These are phyloP conservation scores for Epistrophe grossulariae DNA, from an alignment of 2,888 invertebrate genomes.

Conservation along the genomic window DNA sequence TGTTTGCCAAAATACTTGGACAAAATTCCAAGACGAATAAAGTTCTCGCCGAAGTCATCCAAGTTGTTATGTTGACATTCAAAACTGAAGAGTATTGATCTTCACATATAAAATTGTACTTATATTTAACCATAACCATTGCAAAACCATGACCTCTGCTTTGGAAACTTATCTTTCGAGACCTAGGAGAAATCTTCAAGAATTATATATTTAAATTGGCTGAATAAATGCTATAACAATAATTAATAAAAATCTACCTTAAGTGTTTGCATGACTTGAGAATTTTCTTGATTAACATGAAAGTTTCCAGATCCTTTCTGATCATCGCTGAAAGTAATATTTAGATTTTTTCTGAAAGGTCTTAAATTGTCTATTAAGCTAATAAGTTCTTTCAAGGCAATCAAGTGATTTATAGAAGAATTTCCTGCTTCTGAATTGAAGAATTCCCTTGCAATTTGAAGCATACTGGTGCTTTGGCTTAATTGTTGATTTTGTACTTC, in stretches of 20 bases:
- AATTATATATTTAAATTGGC: not conserved
- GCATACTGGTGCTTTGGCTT: slow-evolving; percentile 78
- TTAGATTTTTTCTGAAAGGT: slow-evolving; percentile 84
- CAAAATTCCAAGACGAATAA: slow-evolving; percentile 19
- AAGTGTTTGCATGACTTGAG: slow-evolving; percentile 91
- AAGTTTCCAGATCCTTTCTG: slow-evolving; percentile 83
- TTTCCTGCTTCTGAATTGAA: slow-evolving; percentile 84
- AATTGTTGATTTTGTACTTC: slow-evolving; percentile 74
- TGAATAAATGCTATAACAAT: not conserved
- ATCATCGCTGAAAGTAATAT: slow-evolving; percentile 78
- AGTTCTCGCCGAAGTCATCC: not conserved
- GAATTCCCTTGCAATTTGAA: slow-evolving; percentile 89
- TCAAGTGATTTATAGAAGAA: slow-evolving; percentile 79
- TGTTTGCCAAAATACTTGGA: not conserved
- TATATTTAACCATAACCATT: slow-evolving; percentile 21
- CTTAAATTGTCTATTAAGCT: slow-evolving; percentile 84
- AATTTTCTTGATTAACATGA: slow-evolving; percentile 90
- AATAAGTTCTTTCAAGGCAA: slow-evolving; percentile 89
- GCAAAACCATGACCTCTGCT: slow-evolving; percentile 40
- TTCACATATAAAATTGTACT: slow-evolving; percentile 18
- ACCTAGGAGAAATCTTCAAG: not conserved
- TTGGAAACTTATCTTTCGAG: slow-evolving; percentile 24
- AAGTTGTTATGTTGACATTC: slow-evolving; percentile 11
- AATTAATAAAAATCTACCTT: slow-evolving; percentile 84
- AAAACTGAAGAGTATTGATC: not conserved